These are phyloP conservation scores for Eupithecia vulgata DNA, from an alignment of 2,888 invertebrate genomes.

Conservation along the genomic window DNA sequence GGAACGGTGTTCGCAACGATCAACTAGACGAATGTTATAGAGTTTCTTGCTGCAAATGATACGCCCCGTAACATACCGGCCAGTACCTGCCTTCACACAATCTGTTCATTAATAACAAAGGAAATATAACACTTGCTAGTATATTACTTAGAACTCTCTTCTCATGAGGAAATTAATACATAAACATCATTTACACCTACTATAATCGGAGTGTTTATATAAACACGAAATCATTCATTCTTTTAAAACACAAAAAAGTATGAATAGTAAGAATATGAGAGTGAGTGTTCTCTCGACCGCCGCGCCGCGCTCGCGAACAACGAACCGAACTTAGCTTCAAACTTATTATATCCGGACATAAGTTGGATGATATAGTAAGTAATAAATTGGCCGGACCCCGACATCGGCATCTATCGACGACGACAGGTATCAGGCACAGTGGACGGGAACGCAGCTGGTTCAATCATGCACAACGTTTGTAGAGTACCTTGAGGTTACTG, in stretches of 20 bases:
- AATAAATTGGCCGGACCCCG: conserved; percentile 67
- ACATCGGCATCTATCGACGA: conserved; percentile 70
- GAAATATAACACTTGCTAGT: background rate
- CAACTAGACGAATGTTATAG: too few relatives aligned
- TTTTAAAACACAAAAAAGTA: conserved; percentile 8
- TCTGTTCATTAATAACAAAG: background rate
- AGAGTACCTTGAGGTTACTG: background rate
- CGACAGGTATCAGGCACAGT: conserved; percentile 61
- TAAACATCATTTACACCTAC: background rate
- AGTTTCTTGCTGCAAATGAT: too few relatives aligned
- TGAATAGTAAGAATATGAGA: conserved; percentile 31
- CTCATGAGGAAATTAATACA: background rate
- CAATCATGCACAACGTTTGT: background rate
- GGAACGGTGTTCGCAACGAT: too few relatives aligned
- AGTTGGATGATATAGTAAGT: conserved; percentile 69
- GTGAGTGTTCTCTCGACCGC: conserved; percentile 26
- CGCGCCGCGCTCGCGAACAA: conserved; percentile 47
- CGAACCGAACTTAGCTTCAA: conserved; percentile 51
- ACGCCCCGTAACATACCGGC: too few relatives aligned
- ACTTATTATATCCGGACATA: conserved; percentile 53
- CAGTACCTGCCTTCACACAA: background rate
- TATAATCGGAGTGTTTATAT: background rate
- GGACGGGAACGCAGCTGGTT: background rate
- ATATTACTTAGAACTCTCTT: background rate
- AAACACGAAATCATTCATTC: background rate